These are phyloP conservation scores for Hydraecia micacea DNA, from an alignment of 2,888 invertebrate genomes.

Conservation along the genomic window DNA sequence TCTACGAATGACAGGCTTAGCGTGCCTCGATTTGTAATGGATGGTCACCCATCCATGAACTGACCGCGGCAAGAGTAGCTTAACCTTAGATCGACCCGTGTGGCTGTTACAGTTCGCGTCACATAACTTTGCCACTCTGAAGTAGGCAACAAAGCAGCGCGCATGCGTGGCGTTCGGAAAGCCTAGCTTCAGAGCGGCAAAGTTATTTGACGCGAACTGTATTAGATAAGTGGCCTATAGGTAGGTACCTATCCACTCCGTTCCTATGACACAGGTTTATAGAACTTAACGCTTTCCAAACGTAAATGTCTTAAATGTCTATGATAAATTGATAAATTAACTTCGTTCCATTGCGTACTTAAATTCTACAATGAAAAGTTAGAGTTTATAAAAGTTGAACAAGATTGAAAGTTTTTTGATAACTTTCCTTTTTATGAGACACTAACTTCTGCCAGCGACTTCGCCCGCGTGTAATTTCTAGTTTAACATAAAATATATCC, in stretches of 20 bases:
- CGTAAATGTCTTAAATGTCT: no score
- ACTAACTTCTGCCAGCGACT: not conserved
- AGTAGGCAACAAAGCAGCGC: no score
- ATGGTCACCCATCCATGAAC: not conserved
- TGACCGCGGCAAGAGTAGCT: not conserved
- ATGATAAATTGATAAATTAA: not conserved
- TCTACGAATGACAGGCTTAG: not conserved
- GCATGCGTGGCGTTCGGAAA: no score
- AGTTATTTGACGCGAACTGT: no score
- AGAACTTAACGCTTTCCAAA: no score
- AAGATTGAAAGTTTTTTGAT: not conserved
- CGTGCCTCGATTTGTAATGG: not conserved
- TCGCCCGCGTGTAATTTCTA: not conserved
- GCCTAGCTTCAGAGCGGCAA: no score
- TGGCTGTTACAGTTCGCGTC: no score
- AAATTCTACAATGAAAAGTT: not conserved
- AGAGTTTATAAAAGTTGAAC: not conserved
- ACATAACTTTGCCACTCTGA: no score
- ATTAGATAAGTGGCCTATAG: not conserved
- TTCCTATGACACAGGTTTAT: no score
- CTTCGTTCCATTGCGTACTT: not conserved
- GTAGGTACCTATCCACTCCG: not conserved
- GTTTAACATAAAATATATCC: not conserved
- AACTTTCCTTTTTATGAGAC: conserved; percentile 2
- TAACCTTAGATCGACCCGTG: not conserved